phyloP scores from a whole-genome alignment of 2,113 vertebrate genomes.

The Rana temporaria region DNA sequence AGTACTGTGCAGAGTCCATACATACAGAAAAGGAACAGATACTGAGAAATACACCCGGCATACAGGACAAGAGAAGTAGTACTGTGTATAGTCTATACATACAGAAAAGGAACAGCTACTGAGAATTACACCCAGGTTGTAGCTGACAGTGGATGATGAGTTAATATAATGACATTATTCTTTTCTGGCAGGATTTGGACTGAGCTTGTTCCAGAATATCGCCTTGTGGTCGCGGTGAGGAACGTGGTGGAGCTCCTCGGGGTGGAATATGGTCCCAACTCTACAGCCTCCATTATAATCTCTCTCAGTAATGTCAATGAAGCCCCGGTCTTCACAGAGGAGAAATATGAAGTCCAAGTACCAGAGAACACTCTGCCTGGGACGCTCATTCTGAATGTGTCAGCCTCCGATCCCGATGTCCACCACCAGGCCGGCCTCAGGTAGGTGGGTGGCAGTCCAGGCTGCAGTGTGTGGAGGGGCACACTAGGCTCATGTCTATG shows the following conservation, averaged over 20 bases:
- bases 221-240: constrained; percentile 73
- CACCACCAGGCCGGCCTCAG: not conserved
- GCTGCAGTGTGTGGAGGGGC: too few species aligned
- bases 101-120: too few species aligned
- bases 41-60: too few species aligned
- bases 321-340: constrained; percentile 74
- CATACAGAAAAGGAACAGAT: too few species aligned
- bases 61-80: too few species aligned
- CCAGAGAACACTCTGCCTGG: constrained; percentile 75
- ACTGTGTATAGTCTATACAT: too few species aligned
- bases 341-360: constrained; percentile 76
- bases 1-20: too few species aligned
- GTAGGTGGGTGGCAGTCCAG: constrained; percentile 8
- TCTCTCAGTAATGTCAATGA: constrained; percentile 77
- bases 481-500: too few species aligned
- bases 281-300: constrained; percentile 76
- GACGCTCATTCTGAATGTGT: constrained; percentile 74
- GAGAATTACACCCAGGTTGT: too few species aligned
- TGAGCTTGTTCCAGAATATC: constrained; percentile 79
- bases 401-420: constrained; percentile 75
- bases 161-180: too few species aligned
- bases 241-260: constrained; percentile 76
- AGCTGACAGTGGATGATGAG: too few species aligned
- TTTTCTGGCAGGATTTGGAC: constrained; percentile 71
- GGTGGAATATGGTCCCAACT: constrained; percentile 74